phyloP scores from a whole-genome alignment of 2,113 vertebrate genomes.

The Neofelis nebulosa region DNA sequence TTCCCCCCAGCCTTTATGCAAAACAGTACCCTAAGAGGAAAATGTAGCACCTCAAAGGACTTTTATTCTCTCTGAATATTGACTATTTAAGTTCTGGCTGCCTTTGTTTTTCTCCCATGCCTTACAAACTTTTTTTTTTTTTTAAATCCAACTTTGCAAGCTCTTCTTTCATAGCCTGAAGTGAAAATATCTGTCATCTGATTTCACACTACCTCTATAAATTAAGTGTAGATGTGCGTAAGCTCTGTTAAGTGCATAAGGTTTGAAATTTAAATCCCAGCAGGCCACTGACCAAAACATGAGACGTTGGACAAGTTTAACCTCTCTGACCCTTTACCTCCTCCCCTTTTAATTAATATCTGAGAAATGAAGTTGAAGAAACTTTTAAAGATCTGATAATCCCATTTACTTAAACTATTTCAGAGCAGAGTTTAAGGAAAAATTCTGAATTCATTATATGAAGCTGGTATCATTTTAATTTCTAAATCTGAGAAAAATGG shows the following conservation, averaged over 20 bases:
- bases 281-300: not conserved
- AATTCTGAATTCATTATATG: conserved; percentile 16
- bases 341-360: not conserved
- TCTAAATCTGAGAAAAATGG: not conserved
- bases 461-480: conserved; percentile 48
- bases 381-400: conserved; percentile 1
- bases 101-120: not conserved
- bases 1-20: not conserved
- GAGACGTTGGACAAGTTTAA: not conserved
- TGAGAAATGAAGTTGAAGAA: conserved; percentile 11
- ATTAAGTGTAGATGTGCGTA: not conserved
- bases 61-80: not conserved
- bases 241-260: not conserved
- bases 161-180: not conserved
- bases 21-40: not conserved
- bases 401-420: conserved; percentile 13
- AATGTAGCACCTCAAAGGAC: not conserved
- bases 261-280: not conserved
- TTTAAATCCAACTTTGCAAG: not conserved
- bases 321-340: not conserved
- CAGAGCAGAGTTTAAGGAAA: conserved; percentile 14
- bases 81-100: not conserved
- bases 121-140: not conserved
- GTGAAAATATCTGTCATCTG: not conserved
- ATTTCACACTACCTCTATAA: not conserved